Conservation (phyloP, 2,888 invertebrate genomes). For the Conus canariensis region DNA sequence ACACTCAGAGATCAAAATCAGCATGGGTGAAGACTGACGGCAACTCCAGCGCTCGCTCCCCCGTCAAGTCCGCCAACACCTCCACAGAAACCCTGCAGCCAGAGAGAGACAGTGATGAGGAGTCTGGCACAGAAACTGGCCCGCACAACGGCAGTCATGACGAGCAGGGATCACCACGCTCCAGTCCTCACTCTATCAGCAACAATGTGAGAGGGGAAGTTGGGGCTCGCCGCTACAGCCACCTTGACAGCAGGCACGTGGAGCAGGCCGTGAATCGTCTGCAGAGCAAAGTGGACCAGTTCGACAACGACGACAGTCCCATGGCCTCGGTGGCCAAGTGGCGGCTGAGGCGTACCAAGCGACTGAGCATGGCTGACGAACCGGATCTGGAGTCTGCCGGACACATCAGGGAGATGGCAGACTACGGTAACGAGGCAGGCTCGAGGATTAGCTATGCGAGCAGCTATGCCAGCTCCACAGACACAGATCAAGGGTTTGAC, state of each 20-base stretch:
- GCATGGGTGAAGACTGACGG: slow-evolving; percentile 68
- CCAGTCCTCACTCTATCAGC: not conserved
- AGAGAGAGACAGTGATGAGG: slow-evolving; percentile 64
- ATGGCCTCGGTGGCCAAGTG: slow-evolving; percentile 65
- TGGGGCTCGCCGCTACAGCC: slow-evolving; percentile 44
- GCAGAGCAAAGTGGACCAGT: slow-evolving; percentile 33
- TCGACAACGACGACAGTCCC: slow-evolving; percentile 64
- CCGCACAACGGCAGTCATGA: slow-evolving; percentile 48
- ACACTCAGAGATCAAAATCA: slow-evolving; percentile 56
- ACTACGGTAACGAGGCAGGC: slow-evolving; percentile 65
- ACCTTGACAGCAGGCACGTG: slow-evolving; percentile 48
- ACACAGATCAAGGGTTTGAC: slow-evolving; percentile 77
- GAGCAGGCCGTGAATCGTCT: slow-evolving; percentile 41
- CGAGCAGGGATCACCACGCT: not conserved
- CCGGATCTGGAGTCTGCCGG: slow-evolving; percentile 56
- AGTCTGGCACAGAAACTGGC: slow-evolving; percentile 64
- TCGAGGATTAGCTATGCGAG: slow-evolving; percentile 69
- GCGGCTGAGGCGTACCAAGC: slow-evolving; percentile 62
- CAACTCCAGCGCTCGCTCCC: slow-evolving; percentile 65
- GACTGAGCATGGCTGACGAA: slow-evolving; percentile 70
- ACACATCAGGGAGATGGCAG: slow-evolving; percentile 48
- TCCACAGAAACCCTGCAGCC: slow-evolving; percentile 73
- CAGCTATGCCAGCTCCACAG: slow-evolving; percentile 70
- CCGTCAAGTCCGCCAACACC: slow-evolving; percentile 70
- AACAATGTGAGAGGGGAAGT: not conserved